Evolutionary conservation across 2,888 invertebrate species (phyloP), one percentile per base, ranked within the genome.

Genomic region (Allacma fusca): DNA sequence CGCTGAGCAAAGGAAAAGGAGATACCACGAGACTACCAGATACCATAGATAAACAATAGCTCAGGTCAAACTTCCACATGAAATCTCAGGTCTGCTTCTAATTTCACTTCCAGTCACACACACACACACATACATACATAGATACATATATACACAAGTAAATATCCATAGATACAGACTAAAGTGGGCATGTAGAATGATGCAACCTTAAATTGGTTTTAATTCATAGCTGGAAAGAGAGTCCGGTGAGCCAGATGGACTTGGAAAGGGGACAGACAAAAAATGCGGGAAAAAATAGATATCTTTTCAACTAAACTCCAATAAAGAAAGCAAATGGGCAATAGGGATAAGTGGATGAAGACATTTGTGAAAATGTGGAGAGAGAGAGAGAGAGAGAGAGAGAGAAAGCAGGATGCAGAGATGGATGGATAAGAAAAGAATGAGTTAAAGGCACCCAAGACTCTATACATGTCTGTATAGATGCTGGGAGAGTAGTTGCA

Each of bases 331-430:
- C 72, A 75, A 77, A 77, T 77, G 77, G 74, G 74, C 77, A 70
- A 79, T 76, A 77, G 75, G 68, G 59, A 75, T 68, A 75, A 78
- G 79, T 69, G 73, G 75, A 77, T 75, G 76, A 79, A 79, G 78
- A 78, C 78, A 73, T 78, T 50, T 65, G 62, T 40, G n/a, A 43
- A 69, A 64, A 76, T 68, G 44, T 28, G 69, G 69, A 62, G 71
- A 75, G 62, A 72, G 78, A 34, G 9, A 9, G 75, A 40, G 74
- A 19, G 78, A 78, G 69, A 62, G 68, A 75, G 62, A 72, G 78
- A 73, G 28, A 71, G n/a, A 21, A 78, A 77, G 69, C 75, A 44
- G 76, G 78, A 72, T 57, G 77, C 75, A 77, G 79, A 75, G 75
- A 70, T 81, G 80, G 77, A 77, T 71, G 74, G 70, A 70, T 21